Conservation (phyloP, 2,888 invertebrate genomes). For the Acleris laterana region DNA sequence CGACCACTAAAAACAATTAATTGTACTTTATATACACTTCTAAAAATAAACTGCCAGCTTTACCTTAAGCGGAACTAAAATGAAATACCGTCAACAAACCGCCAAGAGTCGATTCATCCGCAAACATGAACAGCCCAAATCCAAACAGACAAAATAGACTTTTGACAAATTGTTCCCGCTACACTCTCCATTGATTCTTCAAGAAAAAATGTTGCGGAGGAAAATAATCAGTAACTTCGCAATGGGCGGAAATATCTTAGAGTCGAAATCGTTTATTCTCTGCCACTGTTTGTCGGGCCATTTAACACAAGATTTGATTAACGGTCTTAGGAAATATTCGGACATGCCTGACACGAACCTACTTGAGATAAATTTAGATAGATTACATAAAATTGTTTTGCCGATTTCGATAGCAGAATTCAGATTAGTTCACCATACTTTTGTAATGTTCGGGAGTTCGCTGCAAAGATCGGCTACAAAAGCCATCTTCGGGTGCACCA, state of each 20-base stretch:
- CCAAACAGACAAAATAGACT: constrained; percentile 64
- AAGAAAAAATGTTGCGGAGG: constrained; percentile 67
- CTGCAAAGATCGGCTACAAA: too few species aligned
- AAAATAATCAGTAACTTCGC: constrained; percentile 61
- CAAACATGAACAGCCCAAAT: constrained; percentile 59
- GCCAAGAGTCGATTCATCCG: constrained; percentile 44
- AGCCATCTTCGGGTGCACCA: too few species aligned
- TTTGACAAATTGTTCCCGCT: constrained; percentile 71
- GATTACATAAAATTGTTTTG: constrained; percentile 21
- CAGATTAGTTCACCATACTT: not conserved
- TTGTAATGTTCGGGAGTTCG: too few species aligned
- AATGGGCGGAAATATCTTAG: constrained; percentile 59
- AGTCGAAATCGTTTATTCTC: constrained; percentile 54
- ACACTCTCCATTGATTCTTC: constrained; percentile 70
- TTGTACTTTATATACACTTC: too few species aligned
- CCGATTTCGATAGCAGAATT: not conserved
- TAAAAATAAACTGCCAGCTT: not conserved
- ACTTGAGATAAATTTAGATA: constrained; percentile 35
- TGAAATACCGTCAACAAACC: constrained; percentile 21
- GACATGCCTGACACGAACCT: constrained; percentile 40
- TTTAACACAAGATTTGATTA: constrained; percentile 75
- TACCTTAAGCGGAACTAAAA: not conserved
- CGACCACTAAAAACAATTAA: too few species aligned
- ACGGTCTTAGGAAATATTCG: constrained; percentile 49
- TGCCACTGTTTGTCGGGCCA: constrained; percentile 58